phyloP scores from a whole-genome alignment of 1,140 invertebrate genomes.

The Aphidius ervi region DNA sequence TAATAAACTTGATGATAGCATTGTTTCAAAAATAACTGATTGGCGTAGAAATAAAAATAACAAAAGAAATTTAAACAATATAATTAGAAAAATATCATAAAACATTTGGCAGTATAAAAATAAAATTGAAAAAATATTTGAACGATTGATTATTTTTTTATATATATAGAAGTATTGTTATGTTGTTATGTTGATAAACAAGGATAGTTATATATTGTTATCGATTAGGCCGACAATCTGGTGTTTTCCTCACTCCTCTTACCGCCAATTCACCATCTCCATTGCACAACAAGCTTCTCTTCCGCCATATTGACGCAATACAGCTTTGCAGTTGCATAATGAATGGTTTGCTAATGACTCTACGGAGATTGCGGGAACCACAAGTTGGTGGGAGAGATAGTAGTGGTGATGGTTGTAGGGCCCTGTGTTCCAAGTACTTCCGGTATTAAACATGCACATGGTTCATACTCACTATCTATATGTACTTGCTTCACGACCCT shows the following conservation, averaged over 20 bases:
- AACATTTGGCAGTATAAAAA: too few relatives aligned
- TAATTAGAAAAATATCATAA: too few relatives aligned
- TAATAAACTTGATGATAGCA: too few relatives aligned
- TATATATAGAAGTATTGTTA: too few relatives aligned
- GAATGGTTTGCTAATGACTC: constrained; percentile 49
- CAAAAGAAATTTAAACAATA: too few relatives aligned
- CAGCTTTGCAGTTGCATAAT: constrained; percentile 46
- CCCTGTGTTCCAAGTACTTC: constrained; percentile 38
- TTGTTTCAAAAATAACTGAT: too few relatives aligned
- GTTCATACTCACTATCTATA: constrained; percentile 12
- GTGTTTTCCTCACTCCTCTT: constrained; percentile 21
- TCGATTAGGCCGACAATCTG: constrained; percentile 47
- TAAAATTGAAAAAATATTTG: too few relatives aligned
- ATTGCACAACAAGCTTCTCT: constrained; percentile 6
- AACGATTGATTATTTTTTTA: too few relatives aligned
- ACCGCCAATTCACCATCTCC: constrained; percentile 7
- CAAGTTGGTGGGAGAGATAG: constrained; percentile 25
- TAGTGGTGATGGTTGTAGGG: constrained; percentile 26
- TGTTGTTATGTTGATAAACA: constrained; percentile 23
- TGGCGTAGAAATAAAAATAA: too few relatives aligned
- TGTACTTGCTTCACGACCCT: constrained; percentile 3
- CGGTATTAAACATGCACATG: constrained; percentile 43
- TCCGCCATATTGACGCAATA: constrained; percentile 44
- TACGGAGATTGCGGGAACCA: constrained; percentile 47
- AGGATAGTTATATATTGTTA: constrained; percentile 36